phyloP scores from a whole-genome alignment of 2,113 vertebrate genomes.

The Oceanodroma tethys region DNA sequence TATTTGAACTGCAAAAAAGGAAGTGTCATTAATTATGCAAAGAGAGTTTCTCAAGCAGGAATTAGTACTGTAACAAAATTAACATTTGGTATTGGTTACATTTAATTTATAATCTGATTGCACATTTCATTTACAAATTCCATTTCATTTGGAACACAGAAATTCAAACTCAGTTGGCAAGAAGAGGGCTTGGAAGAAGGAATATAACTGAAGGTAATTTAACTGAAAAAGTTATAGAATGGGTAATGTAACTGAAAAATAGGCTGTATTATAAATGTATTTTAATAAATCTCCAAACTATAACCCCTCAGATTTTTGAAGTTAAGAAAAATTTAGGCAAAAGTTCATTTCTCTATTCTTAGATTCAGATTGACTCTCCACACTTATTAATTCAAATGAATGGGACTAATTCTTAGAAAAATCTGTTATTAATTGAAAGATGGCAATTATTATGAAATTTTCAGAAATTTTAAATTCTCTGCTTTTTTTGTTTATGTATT shows the following conservation, averaged over 20 bases:
- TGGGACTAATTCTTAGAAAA: neutral
- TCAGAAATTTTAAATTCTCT: neutral
- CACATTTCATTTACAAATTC: neutral
- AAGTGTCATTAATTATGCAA: neutral
- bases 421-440: neutral
- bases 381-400: neutral
- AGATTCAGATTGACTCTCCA: neutral
- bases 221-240: neutral
- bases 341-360: neutral
- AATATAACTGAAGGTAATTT: neutral
- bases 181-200: neutral
- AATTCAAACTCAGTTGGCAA: neutral
- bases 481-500: neutral
- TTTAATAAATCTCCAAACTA: neutral
- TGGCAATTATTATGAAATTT: neutral
- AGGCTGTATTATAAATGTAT: neutral
- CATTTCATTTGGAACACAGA: neutral
- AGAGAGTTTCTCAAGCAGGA: neutral
- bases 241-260: neutral
- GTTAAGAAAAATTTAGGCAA: neutral
- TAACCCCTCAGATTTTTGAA: neutral
- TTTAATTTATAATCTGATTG: neutral
- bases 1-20: neutral
- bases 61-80: neutral
- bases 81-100: neutral